Evolutionary conservation across 2,797 vertebrate species (phyloP).

Genomic region (Pelochelys cantorii): DNA sequence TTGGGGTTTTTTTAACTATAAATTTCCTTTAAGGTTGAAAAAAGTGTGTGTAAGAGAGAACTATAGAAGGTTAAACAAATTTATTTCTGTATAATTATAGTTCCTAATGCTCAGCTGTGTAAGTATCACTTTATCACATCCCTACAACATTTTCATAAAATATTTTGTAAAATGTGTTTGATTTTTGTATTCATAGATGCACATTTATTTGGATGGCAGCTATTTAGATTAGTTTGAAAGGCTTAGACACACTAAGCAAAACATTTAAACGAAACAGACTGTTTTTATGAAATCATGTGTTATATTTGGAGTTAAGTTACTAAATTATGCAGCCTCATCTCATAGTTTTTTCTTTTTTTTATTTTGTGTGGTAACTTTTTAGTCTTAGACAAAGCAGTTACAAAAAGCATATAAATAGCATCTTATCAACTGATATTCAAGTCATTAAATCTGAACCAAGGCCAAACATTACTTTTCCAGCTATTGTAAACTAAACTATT

Average conservation of each 20-base stretch:
- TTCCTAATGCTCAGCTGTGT: neutral
- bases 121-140: neutral
- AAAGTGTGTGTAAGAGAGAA: neutral
- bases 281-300: neutral
- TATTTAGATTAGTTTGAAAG: neutral
- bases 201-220: conserved; percentile 15
- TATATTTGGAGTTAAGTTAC: neutral
- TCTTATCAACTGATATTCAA: neutral
- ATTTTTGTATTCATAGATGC: neutral
- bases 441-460: neutral
- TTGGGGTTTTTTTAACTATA: neutral
- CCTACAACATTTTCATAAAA: conserved; percentile 49
- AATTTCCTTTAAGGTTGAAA: neutral
- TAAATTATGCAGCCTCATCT: neutral
- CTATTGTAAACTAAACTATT: neutral
- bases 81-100: neutral
- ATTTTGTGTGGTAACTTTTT: neutral
- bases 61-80: neutral
- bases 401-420: neutral
- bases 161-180: neutral
- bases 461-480: neutral
- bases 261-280: neutral
- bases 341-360: neutral
- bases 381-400: neutral
- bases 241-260: neutral